A percentile compares a stretch with the other conserved stretches of the same genome.
Conservation (phyloP, 30 jellyfish, hydroid and myxozoan species). For the Aurelia aurita region DNA sequence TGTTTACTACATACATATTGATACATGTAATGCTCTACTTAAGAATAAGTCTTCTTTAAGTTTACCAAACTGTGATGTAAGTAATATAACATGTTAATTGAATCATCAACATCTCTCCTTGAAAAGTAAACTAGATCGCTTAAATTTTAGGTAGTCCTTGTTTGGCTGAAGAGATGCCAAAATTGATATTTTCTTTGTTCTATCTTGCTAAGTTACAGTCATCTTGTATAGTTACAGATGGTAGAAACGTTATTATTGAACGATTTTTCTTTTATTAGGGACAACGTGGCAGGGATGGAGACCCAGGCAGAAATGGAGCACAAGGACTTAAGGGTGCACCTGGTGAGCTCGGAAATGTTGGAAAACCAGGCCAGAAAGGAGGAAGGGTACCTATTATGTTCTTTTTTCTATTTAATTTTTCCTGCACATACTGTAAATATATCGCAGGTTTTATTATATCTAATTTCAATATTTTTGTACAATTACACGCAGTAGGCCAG, state of each 20-base stretch:
- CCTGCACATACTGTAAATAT: not conserved
- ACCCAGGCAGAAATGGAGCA: constrained; percentile 82
- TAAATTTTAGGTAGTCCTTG: no score
- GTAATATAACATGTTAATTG: not conserved
- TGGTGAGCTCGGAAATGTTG: constrained; percentile 91
- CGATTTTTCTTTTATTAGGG: constrained; percentile 21
- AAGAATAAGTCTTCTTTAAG: no score
- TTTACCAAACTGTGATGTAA: no score
- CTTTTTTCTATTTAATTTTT: not conserved
- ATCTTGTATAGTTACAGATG: no score
- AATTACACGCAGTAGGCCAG: no score
- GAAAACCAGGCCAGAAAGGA: constrained; percentile 87
- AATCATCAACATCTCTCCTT: not conserved
- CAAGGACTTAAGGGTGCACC: constrained; percentile 96
- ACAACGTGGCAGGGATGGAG: constrained; percentile 79
- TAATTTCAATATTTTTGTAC: no score
- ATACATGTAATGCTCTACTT: no score
- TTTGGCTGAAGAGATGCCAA: no score
- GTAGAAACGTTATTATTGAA: no score
- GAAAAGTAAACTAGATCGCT: not conserved
- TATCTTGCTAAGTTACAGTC: no score
- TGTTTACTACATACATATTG: no score
- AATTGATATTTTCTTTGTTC: no score
- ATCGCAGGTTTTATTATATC: not conserved
- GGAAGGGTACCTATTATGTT: constrained; percentile 44